phyloP scores from a whole-genome alignment of 2,888 invertebrate species.

The Steromphala cineraria region DNA sequence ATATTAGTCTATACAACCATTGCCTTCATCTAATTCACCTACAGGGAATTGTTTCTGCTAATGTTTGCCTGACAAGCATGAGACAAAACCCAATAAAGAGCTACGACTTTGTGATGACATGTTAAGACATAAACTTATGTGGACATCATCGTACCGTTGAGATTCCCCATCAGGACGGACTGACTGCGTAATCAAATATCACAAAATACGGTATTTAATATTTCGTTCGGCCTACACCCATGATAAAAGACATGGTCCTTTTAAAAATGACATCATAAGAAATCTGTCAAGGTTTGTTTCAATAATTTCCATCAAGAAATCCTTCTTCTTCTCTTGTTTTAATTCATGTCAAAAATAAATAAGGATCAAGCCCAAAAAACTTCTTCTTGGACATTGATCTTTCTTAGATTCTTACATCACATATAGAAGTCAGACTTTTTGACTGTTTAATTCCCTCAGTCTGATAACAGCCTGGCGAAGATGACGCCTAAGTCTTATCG shows the following conservation, averaged over 20 bases:
- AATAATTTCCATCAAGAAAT: background rate
- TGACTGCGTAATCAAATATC: background rate
- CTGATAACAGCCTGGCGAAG: background rate
- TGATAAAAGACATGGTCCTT: background rate
- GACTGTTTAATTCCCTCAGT: background rate
- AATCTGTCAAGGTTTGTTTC: background rate
- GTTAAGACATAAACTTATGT: background rate
- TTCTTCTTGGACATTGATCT: background rate
- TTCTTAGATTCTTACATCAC: background rate
- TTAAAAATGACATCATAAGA: background rate
- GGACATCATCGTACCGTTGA: background rate
- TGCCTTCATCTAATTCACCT: background rate
- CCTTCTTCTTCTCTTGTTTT: background rate
- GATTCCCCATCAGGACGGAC: background rate
- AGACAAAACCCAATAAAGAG: background rate
- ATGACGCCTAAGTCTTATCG: background rate
- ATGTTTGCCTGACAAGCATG: background rate
- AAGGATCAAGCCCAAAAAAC: background rate
- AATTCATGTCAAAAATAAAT: background rate
- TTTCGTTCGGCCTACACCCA: background rate
- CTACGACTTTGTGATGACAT: background rate
- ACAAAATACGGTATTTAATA: background rate
- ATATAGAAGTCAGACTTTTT: slow-evolving; percentile 2
- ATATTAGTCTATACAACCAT: background rate
- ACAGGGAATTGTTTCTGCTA: background rate